These are phyloP conservation scores for Drosophila paranaensis DNA, from an alignment of 2,888 invertebrate species.

Conservation along the genomic window DNA sequence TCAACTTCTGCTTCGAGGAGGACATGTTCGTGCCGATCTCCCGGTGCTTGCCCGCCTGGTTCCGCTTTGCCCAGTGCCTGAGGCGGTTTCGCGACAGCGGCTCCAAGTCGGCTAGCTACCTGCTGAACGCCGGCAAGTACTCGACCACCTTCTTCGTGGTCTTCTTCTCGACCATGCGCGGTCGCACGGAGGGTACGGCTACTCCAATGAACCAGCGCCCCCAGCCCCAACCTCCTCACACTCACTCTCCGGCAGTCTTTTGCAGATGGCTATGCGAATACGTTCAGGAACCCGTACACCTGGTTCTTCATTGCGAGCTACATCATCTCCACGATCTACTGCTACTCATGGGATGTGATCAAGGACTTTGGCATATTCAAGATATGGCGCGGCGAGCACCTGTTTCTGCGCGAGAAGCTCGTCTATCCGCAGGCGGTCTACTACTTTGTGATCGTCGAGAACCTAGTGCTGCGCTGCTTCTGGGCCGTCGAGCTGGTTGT, in stretches of 20 bases:
- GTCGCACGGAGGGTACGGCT: conserved; percentile 75
- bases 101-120: conserved; percentile 93
- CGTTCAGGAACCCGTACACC: conserved; percentile 91
- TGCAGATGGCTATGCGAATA: conserved; percentile 86
- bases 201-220: background rate
- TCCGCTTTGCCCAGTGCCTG: conserved; percentile 98
- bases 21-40: conserved; percentile 92
- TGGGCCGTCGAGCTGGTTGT: conserved; percentile 96
- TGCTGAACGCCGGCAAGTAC: conserved; percentile 98
- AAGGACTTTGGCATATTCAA: conserved; percentile 99
- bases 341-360: conserved; percentile 98
- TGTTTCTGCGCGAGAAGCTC: conserved; percentile 95
- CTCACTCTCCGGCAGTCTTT: conserved; percentile 50
- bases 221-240: background rate
- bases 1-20: conserved; percentile 86
- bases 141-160: conserved; percentile 97
- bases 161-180: conserved; percentile 89
- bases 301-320: conserved; percentile 94
- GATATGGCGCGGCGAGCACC: conserved; percentile 93
- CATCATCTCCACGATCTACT: conserved; percentile 94
- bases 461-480: conserved; percentile 94
- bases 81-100: conserved; percentile 96
- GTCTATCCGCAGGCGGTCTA: conserved; percentile 93
- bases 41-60: conserved; percentile 97
- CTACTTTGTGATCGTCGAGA: conserved; percentile 98